Conservation (phyloP, 2,888 invertebrate species). For the Cryptocephalus primarius region DNA sequence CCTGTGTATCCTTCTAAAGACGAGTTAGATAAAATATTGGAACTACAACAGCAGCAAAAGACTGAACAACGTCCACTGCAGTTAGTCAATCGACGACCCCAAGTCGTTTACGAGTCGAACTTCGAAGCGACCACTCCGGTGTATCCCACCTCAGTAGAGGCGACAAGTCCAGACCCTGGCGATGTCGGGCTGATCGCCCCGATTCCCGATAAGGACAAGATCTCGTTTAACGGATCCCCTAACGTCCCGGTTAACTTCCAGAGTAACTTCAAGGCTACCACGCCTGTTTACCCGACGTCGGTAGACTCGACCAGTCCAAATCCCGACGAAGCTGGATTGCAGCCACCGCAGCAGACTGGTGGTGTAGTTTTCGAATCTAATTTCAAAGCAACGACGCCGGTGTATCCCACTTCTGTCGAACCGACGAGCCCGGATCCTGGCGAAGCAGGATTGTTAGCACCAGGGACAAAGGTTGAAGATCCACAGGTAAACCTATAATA, state of each 20-base stretch:
- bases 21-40: slow-evolving; percentile 2
- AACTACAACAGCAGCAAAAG: neutral
- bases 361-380: slow-evolving; percentile 19
- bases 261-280: slow-evolving; percentile 23
- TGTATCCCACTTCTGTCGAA: slow-evolving; percentile 21
- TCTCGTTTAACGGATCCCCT: too few species aligned
- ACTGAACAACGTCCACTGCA: neutral
- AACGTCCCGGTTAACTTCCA: slow-evolving; percentile 15
- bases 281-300: slow-evolving; percentile 22
- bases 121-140: slow-evolving; percentile 24
- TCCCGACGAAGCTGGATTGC: slow-evolving; percentile 20
- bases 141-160: slow-evolving; percentile 23
- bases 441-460: slow-evolving; percentile 16
- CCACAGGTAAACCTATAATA: too few species aligned
- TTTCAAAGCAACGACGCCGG: slow-evolving; percentile 21
- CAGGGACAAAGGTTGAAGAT: neutral
- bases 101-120: slow-evolving; percentile 19
- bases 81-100: neutral
- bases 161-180: slow-evolving; percentile 18
- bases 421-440: slow-evolving; percentile 17
- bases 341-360: slow-evolving; percentile 13
- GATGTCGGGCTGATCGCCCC: slow-evolving; percentile 22
- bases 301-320: slow-evolving; percentile 23
- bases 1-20: slow-evolving; percentile 21
- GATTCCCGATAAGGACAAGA: neutral